Percentiles rank a stretch among this genome's conserved stretches.
These are phyloP conservation scores for Staurois parvus DNA, from an alignment of 2,797 vertebrate species.

Conservation along the genomic window DNA sequence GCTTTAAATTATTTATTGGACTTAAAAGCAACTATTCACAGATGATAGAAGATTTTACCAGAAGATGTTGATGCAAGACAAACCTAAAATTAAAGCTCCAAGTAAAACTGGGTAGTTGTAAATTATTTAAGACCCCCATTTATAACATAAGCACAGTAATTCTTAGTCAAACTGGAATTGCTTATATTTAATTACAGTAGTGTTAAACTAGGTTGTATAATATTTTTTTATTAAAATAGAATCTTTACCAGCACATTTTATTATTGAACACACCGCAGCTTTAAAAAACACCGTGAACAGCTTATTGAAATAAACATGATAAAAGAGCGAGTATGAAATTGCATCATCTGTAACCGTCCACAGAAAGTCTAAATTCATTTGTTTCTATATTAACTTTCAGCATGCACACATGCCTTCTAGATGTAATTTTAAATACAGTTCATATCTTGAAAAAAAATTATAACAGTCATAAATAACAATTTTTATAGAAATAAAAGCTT, in stretches of 20 bases:
- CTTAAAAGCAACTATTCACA: too few species aligned
- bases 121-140: background rate
- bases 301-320: background rate
- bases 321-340: background rate
- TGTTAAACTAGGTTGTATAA: background rate
- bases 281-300: background rate
- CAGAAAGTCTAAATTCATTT: background rate
- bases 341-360: background rate
- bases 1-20: too few species aligned
- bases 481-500: slow-evolving; percentile 1
- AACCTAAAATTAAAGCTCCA: too few species aligned
- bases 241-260: too few species aligned
- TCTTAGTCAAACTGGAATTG: background rate
- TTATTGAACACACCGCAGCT: background rate
- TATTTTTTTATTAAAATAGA: background rate
- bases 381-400: background rate
- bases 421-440: background rate
- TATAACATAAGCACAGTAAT: background rate
- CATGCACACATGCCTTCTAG: background rate
- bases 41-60: too few species aligned
- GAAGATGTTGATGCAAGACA: too few species aligned
- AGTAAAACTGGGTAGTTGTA: background rate
- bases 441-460: slow-evolving; percentile 9
- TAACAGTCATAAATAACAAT: slow-evolving; percentile 24
- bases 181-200: background rate